These are phyloP conservation scores for Pygoscelis adeliae DNA, from an alignment of 2,113 vertebrate genomes.

Conservation along the genomic window DNA sequence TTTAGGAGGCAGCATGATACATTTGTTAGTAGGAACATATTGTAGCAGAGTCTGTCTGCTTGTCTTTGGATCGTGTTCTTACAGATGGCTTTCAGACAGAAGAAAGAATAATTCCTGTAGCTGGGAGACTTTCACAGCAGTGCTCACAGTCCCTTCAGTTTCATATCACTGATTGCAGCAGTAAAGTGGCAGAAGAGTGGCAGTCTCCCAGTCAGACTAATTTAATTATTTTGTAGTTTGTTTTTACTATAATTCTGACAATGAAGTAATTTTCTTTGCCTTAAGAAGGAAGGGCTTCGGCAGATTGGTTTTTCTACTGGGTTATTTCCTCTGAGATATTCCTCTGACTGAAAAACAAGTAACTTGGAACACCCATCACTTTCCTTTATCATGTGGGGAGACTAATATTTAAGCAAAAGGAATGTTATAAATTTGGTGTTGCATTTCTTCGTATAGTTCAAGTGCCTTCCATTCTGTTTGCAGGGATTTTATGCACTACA, in stretches of 20 bases:
- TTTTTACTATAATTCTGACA: not conserved
- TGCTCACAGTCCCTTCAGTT: not conserved
- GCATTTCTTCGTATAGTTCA: not conserved
- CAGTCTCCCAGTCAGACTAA: not conserved
- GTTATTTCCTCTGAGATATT: not conserved
- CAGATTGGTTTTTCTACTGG: not conserved
- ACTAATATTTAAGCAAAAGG: not conserved
- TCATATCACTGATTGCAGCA: not conserved
- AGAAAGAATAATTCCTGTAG: not conserved
- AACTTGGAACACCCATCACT: not conserved
- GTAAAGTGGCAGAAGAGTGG: not conserved
- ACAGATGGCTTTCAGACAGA: not conserved
- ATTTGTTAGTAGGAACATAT: not conserved
- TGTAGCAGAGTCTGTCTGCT: not conserved
- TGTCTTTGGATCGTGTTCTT: not conserved
- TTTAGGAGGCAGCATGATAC: not conserved
- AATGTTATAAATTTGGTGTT: not conserved
- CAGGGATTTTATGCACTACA: not conserved
- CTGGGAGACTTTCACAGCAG: not conserved
- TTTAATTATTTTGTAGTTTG: not conserved
- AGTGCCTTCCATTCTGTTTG: not conserved
- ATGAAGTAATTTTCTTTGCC: not conserved
- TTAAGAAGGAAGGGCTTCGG: not conserved
- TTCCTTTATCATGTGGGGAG: not conserved
- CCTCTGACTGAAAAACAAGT: not conserved